Base-by-base conservation (phyloP, 1,140 invertebrate genomes). In the Drosophila pandora region DNA sequence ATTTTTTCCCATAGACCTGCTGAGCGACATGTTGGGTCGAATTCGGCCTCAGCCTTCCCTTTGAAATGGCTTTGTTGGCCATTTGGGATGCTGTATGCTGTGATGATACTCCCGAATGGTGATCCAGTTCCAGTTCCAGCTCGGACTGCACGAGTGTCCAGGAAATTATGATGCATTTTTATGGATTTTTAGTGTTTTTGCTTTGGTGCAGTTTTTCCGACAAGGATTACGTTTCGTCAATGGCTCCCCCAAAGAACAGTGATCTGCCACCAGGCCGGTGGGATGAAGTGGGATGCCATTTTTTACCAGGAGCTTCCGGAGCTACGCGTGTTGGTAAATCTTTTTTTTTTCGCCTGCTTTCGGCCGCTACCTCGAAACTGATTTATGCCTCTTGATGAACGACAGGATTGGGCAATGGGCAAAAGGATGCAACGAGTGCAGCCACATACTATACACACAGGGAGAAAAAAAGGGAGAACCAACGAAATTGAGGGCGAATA, bases 81-180 rank as follows among this genome's bases (percentile, higher is more conserved):
- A 56, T 75, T 70, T 45, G 56, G 50, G 34, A 37, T 55, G 57
- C 25, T 58, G 49, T 32, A 67, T 25, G 53, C 56, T 45, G 49
- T 48, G 50, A 69, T 39, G 63, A 32, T 69, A 62, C 55, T 55
- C 62, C 59, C 57, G 45, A 43, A 64, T 39, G 69, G 61, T 69
- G 79, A 87, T 85, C 74, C 82, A 81, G 82, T 74, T 81, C 23
- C 65, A 67, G 73, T 37, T 37, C 4, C 10, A 12, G 10, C 12
- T 37, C 10, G 34, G 10, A 10, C 52, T 67, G 45, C 30, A 21
- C 61, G 62, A 64, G 23, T 48, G 69, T 74, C 59, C 61, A 47
- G 43, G 55, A 91, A 91, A 85, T 90, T 85, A 90, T 91, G 90
- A 90, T 91, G 90, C 90, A 91, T 90, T 91, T 91, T 91, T 91